Evolutionary conservation across 2,888 invertebrate species (phyloP).

Genomic region (Apoda limacodes): DNA sequence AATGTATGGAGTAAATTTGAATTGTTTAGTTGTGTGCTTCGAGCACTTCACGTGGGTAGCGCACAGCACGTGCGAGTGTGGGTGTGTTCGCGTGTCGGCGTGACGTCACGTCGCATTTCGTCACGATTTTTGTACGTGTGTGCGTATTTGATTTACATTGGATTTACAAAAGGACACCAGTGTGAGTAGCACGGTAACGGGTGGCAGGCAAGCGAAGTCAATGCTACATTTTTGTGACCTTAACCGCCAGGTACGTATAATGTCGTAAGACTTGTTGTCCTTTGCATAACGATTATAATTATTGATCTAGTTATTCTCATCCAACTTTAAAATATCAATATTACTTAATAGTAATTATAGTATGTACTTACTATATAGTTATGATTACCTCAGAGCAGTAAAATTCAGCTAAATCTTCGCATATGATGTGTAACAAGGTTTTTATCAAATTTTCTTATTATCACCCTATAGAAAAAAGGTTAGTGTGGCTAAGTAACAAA

Average conservation of each 20-base stretch:
- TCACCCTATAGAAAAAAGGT: too few relatives aligned
- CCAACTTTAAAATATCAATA: too few relatives aligned
- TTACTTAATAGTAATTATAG: too few relatives aligned
- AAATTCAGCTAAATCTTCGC: too few relatives aligned
- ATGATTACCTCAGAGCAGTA: too few relatives aligned
- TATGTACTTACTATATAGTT: too few relatives aligned
- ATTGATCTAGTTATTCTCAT: too few relatives aligned
- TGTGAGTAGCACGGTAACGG: conserved; percentile 29
- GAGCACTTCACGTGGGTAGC: conserved; percentile 41
- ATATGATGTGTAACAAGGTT: too few relatives aligned
- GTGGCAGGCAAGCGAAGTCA: conserved; percentile 31
- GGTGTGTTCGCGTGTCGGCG: conserved; percentile 59
- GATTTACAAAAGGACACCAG: conserved; percentile 15
- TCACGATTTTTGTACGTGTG: conserved; percentile 20
- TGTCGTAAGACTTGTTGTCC: conserved; percentile 47
- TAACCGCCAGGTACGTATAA: conserved; percentile 47
- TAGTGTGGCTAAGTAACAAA: too few relatives aligned
- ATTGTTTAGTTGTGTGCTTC: conserved; percentile 10
- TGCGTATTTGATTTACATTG: conserved; percentile 1
- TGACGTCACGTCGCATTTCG: conserved; percentile 51
- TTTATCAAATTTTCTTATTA: too few relatives aligned
- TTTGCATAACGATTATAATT: too few relatives aligned
- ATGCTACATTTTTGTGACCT: conserved; percentile 69
- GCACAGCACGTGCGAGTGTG: conserved; percentile 45
- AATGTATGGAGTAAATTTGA: conserved; percentile 16